Base-by-base conservation (phyloP, 2,888 invertebrate species). In the Machimus rusticus region DNA sequence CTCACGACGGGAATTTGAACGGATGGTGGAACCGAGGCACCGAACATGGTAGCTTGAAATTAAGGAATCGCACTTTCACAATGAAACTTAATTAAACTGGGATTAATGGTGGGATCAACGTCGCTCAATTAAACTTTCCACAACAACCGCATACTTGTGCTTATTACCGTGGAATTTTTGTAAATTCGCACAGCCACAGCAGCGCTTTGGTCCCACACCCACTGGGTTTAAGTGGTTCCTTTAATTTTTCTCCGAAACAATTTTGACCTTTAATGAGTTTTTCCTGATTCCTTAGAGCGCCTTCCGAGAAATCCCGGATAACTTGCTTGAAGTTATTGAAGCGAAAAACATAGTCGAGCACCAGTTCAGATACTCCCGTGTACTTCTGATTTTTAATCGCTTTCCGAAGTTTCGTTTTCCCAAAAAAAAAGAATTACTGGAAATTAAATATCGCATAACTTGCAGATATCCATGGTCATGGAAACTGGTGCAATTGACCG, bases 71-170 rank as follows among this genome's bases (percentile, higher is more conserved):
- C 55, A 57, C 55, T 57, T 51, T 55, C 57, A 82, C 82, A 82
- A 82, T 82, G 82, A 82, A 82, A 82, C 82, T 82, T 82, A 82
- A 82, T 82, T 82, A 82, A 82, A 82, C 82, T 82, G 55, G 82
- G 82, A 82, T 82, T 82, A 82, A 82, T 82, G 82, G 31, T 34
- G 79, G 82, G 82, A 82, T 82, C 51, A 82, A 82, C 82, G 82
- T 82, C 82, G 82, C 82, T 82, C 82, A 82, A 82, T 82, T 82
- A 82, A 82, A 82, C 82, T 82, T 82, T 82, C 55, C 82, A 82
- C 82, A 82, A 82, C 82, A 82, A 82, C 82, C 82, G 82, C 82
- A 82, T 57, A 51, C 82, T 82, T 57, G 82, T 82, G 82, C 82
- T 82, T 82, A 82, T 82, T 82, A 82, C 82, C 82, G 57, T 82